Evolutionary conservation across 2,797 vertebrate species (phyloP).

Genomic region (Smutsia temminckii): DNA sequence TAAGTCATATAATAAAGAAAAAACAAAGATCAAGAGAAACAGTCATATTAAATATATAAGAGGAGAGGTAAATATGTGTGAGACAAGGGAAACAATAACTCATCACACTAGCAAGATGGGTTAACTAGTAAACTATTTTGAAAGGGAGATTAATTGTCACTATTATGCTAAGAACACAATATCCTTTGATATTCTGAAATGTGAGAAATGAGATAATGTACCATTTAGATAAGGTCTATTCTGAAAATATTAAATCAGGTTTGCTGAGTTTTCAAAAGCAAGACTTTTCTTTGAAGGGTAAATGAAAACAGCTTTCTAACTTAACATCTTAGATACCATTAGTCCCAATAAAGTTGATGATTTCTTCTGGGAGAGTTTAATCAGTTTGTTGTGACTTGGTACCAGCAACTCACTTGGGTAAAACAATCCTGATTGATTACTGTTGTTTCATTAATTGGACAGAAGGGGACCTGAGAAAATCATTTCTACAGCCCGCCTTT

Average conservation of each 20-base stretch:
- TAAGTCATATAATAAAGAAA: background rate
- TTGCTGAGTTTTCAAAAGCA: slow-evolving; percentile 70
- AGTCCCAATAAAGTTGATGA: slow-evolving; percentile 82
- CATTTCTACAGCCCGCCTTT: slow-evolving; percentile 61
- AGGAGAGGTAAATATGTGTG: background rate
- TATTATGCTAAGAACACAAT: background rate
- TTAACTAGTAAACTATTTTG: slow-evolving; percentile 2
- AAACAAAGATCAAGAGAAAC: background rate
- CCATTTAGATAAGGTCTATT: background rate
- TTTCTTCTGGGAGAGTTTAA: slow-evolving; percentile 85
- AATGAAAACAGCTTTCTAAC: slow-evolving; percentile 76
- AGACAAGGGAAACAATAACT: background rate
- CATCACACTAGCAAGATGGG: background rate
- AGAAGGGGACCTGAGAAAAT: slow-evolving; percentile 81
- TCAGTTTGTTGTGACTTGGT: slow-evolving; percentile 82
- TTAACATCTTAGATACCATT: slow-evolving; percentile 79
- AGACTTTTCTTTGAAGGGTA: slow-evolving; percentile 71
- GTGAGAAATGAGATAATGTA: background rate
- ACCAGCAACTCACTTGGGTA: slow-evolving; percentile 79
- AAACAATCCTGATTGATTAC: slow-evolving; percentile 85
- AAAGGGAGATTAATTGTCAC: background rate
- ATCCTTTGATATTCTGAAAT: background rate
- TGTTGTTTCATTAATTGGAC: slow-evolving; percentile 77
- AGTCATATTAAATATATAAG: background rate
- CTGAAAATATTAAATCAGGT: slow-evolving; percentile 36